Base-by-base conservation (phyloP, 2,797 vertebrate species). In the Trachops cirrhosus region DNA sequence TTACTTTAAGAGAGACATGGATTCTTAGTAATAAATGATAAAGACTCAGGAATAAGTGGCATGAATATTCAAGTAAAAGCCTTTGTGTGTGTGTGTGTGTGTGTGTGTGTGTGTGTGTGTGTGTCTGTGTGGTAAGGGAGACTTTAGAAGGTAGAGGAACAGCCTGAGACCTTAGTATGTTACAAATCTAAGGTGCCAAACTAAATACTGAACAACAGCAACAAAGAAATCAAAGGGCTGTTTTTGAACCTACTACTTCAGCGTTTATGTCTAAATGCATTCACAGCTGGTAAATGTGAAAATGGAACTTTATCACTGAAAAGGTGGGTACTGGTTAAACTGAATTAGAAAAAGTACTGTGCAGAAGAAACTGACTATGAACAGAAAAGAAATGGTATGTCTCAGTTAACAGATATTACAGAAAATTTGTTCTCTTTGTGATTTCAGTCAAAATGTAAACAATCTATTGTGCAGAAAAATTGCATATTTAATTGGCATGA, bases 11-110 rank as follows among this genome's bases (percentile, higher is more conserved):
- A 94, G 26, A 86, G 19, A 78, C 93, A 97, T 78, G 96, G 57
- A 95, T 90, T 84, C n/a, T 90, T 93, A 90, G 21, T 41, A 95
- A 24, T 96, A 54, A 97, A 97, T 16, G 46, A 68, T 96, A 96
- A 93, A 92, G 54, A 59, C 87, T 70, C 39, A 48, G 50, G 83
- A 90, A 92, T 92, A 50, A 79, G 57, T 50, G 57, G 32, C 24
- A 54, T 97, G 32, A 91, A 95, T 97, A 96, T 97, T 96, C 29
- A 54, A 74, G 92, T 97, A 37, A 79, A 96, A 96, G 84, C 37
- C 24, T 79, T 9, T 86, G 32, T 89, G 22, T 24, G 15, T 41
- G 9, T 8, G 7, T 48, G 2, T 89, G 0, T 54, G 0, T 2
- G 44, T 44, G 44, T 86, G 32, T 88, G 21, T 19, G 44, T 32